These are phyloP conservation scores for Rhogogaster chlorosoma DNA, from an alignment of 2,888 invertebrate genomes.

Conservation along the genomic window DNA sequence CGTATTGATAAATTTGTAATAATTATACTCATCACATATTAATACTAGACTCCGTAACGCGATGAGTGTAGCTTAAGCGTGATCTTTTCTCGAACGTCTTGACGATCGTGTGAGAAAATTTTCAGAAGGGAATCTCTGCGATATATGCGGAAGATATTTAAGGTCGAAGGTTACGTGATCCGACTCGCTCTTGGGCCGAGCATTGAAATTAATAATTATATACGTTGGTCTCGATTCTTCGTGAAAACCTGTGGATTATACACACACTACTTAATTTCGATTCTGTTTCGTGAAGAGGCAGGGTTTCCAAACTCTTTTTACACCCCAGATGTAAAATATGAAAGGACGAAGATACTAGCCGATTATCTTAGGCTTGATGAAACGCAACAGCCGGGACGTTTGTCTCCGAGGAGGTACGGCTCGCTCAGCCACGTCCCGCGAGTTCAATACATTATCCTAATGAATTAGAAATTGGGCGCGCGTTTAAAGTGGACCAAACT, in stretches of 20 bases:
- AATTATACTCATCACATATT: slow-evolving; percentile 29
- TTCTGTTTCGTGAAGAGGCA: not conserved
- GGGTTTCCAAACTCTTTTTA: not conserved
- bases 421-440: not conserved
- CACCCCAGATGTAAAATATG: not conserved
- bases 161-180: slow-evolving; percentile 21
- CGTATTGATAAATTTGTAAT: slow-evolving; percentile 31
- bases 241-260: not conserved
- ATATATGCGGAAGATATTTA: slow-evolving; percentile 27
- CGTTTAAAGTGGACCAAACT: slow-evolving; percentile 63
- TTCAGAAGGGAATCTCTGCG: not conserved
- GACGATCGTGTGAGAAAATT: slow-evolving; percentile 40
- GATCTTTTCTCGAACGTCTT: not conserved
- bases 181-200: not conserved
- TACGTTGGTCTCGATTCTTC: not conserved
- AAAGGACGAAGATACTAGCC: not conserved
- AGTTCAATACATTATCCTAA: slow-evolving; percentile 64
- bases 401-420: slow-evolving; percentile 1
- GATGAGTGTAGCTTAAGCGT: not conserved
- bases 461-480: slow-evolving; percentile 66
- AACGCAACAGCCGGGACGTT: slow-evolving; percentile 10
- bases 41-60: not conserved
- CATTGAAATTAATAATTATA: slow-evolving; percentile 25
- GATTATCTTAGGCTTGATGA: not conserved
- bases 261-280: not conserved